Evolutionary conservation across 23 tunicate species (phyloP).

Genomic region (Trididemnum miniatum): DNA sequence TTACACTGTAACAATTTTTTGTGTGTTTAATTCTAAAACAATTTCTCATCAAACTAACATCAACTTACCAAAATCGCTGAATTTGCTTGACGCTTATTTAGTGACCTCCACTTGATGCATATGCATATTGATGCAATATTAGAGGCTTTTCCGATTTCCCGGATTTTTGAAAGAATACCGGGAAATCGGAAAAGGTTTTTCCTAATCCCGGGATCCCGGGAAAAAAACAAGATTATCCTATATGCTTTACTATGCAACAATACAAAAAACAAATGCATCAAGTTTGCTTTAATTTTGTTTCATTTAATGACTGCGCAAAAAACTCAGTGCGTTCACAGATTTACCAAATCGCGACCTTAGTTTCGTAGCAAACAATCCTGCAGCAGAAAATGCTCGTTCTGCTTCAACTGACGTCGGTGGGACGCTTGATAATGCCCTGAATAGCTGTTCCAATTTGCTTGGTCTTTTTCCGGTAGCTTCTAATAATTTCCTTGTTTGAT

Average conservation of each 20-base stretch:
- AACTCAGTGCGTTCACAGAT: conserved; percentile 2
- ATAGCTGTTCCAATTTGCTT: conserved; percentile 39
- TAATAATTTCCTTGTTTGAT: conserved; percentile 17
- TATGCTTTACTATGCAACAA: not conserved
- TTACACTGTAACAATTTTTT: too few relatives aligned
- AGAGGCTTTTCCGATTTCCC: not conserved
- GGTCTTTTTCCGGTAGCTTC: conserved; percentile 45
- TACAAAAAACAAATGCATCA: conserved; percentile 16
- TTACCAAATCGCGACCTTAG: conserved; percentile 3
- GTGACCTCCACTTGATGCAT: too few relatives aligned
- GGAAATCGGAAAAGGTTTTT: not conserved
- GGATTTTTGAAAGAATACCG: conserved; percentile 12
- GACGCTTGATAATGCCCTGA: conserved; percentile 27
- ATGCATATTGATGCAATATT: too few relatives aligned
- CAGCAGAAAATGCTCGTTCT: conserved; percentile 36
- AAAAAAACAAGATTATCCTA: not conserved
- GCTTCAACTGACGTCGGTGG: conserved; percentile 41
- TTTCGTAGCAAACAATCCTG: conserved; percentile 36
- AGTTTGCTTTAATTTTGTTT: conserved; percentile 15
- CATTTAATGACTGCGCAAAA: conserved; percentile 13
- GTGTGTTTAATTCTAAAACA: too few relatives aligned
- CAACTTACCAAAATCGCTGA: too few relatives aligned
- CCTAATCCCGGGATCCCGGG: not conserved
- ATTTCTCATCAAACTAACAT: too few relatives aligned
- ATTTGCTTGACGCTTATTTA: too few relatives aligned